Conservation (phyloP, 1,140 invertebrate genomes). For the Rhysida immarginata region DNA sequence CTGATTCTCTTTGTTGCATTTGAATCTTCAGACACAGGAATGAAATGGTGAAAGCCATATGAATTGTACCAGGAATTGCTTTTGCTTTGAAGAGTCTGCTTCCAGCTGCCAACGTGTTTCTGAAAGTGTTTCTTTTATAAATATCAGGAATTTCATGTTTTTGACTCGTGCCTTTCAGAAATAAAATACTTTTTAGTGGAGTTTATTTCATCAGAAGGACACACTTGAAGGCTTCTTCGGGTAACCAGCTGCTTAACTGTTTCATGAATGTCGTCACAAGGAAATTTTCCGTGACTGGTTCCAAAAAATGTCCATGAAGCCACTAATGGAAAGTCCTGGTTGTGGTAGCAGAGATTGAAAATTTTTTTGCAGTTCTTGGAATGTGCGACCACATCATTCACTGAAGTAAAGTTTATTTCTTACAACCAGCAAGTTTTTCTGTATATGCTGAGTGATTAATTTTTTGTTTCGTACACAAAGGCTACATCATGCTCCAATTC, state of each 20-base stretch:
- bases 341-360: neutral
- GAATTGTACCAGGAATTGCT: neutral
- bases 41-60: neutral
- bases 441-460: neutral
- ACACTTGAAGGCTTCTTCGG: neutral
- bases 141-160: neutral
- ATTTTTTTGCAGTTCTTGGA: neutral
- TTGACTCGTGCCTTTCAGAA: neutral
- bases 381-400: neutral
- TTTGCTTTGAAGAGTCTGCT: neutral
- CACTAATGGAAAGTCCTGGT: neutral
- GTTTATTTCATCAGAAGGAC: neutral
- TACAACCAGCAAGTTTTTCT: neutral
- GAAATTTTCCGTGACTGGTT: neutral
- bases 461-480: neutral
- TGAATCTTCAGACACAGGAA: neutral
- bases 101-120: neutral
- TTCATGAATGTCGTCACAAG: neutral
- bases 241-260: neutral
- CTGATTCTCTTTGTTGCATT: neutral
- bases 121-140: neutral
- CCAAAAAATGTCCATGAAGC: neutral
- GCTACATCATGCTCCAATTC: neutral
- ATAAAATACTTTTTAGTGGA: neutral
- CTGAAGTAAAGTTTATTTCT: neutral